Percentiles rank a stretch among this genome's conserved stretches.
These are phyloP conservation scores for Tenthredo mesomela DNA, from an alignment of 2,888 invertebrate species.

Conservation along the genomic window DNA sequence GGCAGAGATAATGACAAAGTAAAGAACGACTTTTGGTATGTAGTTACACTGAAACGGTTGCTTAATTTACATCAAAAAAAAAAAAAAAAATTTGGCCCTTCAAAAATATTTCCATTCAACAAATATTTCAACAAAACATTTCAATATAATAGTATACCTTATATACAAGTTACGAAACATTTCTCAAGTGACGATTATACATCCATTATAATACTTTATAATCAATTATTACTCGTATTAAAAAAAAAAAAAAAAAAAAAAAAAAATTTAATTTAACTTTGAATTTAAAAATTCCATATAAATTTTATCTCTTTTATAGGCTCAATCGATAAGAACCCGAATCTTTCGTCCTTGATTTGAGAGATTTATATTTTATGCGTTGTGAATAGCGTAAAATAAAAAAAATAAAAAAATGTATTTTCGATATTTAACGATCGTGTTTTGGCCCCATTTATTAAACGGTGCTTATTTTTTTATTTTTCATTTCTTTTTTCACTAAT, in stretches of 20 bases:
- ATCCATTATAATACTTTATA: not conserved
- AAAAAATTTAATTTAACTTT: no score
- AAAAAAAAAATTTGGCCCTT: not conserved
- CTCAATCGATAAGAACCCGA: not conserved
- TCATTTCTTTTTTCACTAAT: not conserved
- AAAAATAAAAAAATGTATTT: not conserved
- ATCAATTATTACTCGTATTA: not conserved
- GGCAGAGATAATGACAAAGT: conserved; percentile 32
- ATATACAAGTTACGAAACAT: not conserved
- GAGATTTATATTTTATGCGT: no score
- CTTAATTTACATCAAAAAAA: not conserved
- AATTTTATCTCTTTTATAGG: not conserved
- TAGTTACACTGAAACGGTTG: not conserved
- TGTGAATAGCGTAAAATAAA: not conserved
- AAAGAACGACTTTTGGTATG: not conserved
- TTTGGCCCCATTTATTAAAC: conserved; percentile 30
- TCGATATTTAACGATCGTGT: conserved; percentile 18
- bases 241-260: no score
- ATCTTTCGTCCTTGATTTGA: not conserved
- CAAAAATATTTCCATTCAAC: not conserved
- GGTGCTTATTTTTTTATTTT: not conserved
- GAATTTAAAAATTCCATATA: not conserved
- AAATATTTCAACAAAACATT: not conserved
- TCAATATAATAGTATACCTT: not conserved
- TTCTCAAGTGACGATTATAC: not conserved